Evolutionary conservation across 2,888 invertebrate species (phyloP).

Genomic region (Sthenelais limicola): DNA sequence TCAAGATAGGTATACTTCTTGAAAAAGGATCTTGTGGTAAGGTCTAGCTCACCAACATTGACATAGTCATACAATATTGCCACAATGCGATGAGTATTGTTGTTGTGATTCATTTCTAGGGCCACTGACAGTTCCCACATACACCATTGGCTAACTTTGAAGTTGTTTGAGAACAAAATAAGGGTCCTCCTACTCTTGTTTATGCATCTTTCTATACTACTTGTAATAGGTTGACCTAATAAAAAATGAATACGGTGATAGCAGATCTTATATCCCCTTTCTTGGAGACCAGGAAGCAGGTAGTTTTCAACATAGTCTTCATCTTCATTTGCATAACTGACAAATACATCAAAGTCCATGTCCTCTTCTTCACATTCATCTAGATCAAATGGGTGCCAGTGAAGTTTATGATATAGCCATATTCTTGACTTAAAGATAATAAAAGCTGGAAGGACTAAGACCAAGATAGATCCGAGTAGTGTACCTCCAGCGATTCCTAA

Average conservation of each 20-base stretch:
- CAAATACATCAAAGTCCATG: constrained; percentile 54
- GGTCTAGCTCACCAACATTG: background rate
- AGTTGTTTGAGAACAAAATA: constrained; percentile 51
- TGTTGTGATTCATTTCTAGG: constrained; percentile 28
- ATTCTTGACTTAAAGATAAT: too few species aligned
- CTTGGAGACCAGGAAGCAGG: constrained; percentile 48
- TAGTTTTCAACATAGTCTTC: constrained; percentile 29
- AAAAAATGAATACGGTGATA: constrained; percentile 55
- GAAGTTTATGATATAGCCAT: constrained; percentile 35
- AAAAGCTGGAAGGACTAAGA: too few species aligned
- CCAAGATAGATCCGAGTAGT: too few species aligned
- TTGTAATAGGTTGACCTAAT: constrained; percentile 52
- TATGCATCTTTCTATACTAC: constrained; percentile 54
- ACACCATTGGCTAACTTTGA: constrained; percentile 54
- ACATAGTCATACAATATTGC: constrained; percentile 13
- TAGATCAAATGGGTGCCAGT: constrained; percentile 46
- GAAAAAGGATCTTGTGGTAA: constrained; percentile 3
- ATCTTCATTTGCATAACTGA: constrained; percentile 51
- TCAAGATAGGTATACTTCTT: background rate
- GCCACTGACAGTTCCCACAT: constrained; percentile 57
- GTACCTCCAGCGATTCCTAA: too few species aligned
- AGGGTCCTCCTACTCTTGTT: constrained; percentile 54
- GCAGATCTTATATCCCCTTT: constrained; percentile 50
- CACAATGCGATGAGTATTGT: constrained; percentile 21
- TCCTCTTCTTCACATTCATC: constrained; percentile 46